Conservation (phyloP, 2,797 vertebrate genomes). For the Pangasius krempfi region DNA sequence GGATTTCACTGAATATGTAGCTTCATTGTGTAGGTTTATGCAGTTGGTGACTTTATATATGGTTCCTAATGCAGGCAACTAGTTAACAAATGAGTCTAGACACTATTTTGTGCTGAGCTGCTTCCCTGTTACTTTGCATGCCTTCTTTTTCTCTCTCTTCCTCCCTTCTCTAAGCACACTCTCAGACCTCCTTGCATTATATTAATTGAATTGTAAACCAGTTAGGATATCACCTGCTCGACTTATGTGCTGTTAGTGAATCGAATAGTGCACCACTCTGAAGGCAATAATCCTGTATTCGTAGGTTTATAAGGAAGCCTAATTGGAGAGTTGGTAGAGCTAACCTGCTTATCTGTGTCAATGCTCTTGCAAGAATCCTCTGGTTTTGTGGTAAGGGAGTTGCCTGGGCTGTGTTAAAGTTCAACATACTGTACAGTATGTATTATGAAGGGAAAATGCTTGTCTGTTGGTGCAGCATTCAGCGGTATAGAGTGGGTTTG, state of each 20-base stretch:
- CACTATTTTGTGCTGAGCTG: not conserved
- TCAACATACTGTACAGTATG: not conserved
- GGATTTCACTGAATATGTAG: not conserved
- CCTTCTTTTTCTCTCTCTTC: constrained; percentile 4
- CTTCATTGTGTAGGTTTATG: not conserved
- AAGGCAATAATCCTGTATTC: constrained; percentile 49
- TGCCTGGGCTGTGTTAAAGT: not conserved
- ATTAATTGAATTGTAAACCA: constrained; percentile 52
- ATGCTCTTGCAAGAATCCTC: not conserved
- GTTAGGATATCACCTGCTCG: constrained; percentile 39
- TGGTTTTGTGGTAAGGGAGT: not conserved
- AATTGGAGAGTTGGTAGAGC: constrained; percentile 35
- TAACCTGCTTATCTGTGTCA: constrained; percentile 33
- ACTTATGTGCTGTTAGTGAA: constrained; percentile 41
- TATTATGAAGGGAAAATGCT: not conserved
- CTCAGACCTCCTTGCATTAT: constrained; percentile 41
- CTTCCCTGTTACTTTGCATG: not conserved
- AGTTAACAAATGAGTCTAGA: not conserved
- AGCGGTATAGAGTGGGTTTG: not conserved
- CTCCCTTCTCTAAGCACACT: not conserved
- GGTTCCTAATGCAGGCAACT: not conserved
- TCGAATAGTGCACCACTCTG: constrained; percentile 46
- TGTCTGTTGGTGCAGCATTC: not conserved
- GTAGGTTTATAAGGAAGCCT: constrained; percentile 43
- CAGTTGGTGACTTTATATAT: not conserved